Base-by-base conservation (phyloP, 64 coral and sea anemone species). In the Montipora efflorescens region DNA sequence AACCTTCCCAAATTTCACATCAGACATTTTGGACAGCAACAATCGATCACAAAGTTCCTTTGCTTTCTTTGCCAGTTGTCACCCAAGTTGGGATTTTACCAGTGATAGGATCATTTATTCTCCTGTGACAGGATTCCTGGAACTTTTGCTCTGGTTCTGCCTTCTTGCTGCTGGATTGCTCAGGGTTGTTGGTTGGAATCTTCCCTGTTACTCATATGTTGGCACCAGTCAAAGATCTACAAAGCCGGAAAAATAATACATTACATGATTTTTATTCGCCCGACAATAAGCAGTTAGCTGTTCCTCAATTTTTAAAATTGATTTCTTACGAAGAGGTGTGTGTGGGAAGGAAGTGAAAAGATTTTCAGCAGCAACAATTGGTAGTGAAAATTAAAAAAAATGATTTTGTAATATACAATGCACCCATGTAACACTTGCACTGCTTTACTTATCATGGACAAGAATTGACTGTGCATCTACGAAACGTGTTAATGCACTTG, bases 201-300 rank as follows among this genome's bases (percentile, higher is more conserved):
- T 74, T 74, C n/a, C 70, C 70, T 74, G 70, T 74, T 74, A 74
- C 70, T 74, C 70, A 74, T 74, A 74, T 74, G 25, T 74, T 74
- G 70, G 23, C 70, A 74, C 70, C n/a, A 74, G 70, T 74, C 70
- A 74, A 74, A 74, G 70, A 74, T 74, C 70, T 74, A 74, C 70
- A 74, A 74, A 74, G 70, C 28, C 28, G 28, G 28, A 28, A 28
- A 28, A 66, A 66, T 66, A 22, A 74, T 74, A 22, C 70, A 74
- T 74, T n/a, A 74, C 70, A 74, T 28, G 70, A 74, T 74, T 74
- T 74, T 74, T 74, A 74, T 74, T 74, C 70, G 23, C n/a, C 70
- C 25, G 16, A 74, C 16, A n/a, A 74, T 74, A 28, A 74, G 70
- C 70, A 74, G 70, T 74, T 23, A 74, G 5, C 70, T 74, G 70